Conservation (phyloP, 2,113 vertebrate genomes). For the Tringa solitaria region DNA sequence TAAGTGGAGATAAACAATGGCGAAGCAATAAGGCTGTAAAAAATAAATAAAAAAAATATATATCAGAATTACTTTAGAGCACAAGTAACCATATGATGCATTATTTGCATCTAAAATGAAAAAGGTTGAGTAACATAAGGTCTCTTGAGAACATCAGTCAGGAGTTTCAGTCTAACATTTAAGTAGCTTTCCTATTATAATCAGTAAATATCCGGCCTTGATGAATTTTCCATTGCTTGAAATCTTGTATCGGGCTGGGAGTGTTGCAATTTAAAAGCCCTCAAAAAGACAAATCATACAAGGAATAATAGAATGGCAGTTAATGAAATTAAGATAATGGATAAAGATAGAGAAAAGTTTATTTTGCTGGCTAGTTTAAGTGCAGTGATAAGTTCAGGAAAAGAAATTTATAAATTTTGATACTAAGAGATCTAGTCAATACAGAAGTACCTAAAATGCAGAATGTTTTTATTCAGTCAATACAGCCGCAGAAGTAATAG, state of each 20-base stretch:
- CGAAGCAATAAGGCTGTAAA: not conserved
- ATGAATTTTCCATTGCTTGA: not conserved
- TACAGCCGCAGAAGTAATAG: not conserved
- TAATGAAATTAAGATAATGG: not conserved
- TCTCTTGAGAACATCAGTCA: not conserved
- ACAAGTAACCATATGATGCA: not conserved
- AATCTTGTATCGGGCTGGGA: not conserved
- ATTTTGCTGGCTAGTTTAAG: not conserved
- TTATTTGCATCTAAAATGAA: not conserved
- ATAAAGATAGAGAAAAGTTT: not conserved
- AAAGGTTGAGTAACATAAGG: rapidly evolving
- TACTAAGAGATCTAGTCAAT: not conserved
- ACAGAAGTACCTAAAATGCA: not conserved
- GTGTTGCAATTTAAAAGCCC: not conserved
- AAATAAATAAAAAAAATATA: too few species aligned
- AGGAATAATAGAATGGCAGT: not conserved
- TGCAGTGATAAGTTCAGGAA: not conserved
- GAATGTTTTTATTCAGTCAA: not conserved
- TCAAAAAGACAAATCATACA: not conserved
- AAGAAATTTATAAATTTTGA: not conserved
- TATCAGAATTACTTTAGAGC: not conserved
- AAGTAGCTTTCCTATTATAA: not conserved
- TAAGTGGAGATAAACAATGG: not conserved
- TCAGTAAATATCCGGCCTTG: not conserved
- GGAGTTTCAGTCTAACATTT: not conserved